Evolutionary conservation across 2,113 vertebrate genomes (phyloP), one percentile per base, ranked within the genome.

Genomic region (Pardalotus punctatus): DNA sequence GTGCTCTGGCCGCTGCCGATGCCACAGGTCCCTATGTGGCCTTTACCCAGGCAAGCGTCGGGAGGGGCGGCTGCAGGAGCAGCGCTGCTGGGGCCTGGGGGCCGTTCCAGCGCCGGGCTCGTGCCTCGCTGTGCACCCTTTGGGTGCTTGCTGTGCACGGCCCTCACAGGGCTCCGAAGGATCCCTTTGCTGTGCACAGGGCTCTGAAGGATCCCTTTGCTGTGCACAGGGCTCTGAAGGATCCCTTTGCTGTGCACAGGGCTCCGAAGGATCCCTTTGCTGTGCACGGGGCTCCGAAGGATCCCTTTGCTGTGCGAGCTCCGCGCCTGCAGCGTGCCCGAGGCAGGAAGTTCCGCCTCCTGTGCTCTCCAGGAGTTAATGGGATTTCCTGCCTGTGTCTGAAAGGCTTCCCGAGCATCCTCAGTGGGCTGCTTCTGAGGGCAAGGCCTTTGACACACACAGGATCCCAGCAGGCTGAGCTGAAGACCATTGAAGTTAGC

Each of bases 101-200:
- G 6, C 10, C 38, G 43, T 70, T 42, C 33, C n/a, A 62, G 36
- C 21, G 5, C 1, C 19, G 16, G 20, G 40, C n/a, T 22, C 0
- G 0, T 35, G 29, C 14, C 3, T 21, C 28, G 58, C 20, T n/a
- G 24, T 42, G 38, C 29, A 27, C 64, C 51, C 16, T 28, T 24
- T 11, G 14, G 50, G 28, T 17, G 38, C 17, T 43, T 43, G 42
- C 42, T 43, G 42, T 18, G 42, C 18, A 5, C 12, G 47, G 20
- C 28, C 27, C 43, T 35, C 42, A 43, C 42, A 43, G 33, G 61
- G 16, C 42, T 29, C 60, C 6, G 33, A 42, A 79, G 8, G 43
- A n/a, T 9, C 54, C 27, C 35, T 29, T 48, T 58, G 42, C 53
- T 85, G 47, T 36, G 6, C 28, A n/a, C n/a, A n/a, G n/a, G n/a